Conservation (phyloP, 2,797 vertebrate species). For the Aselliscus stoliczkanus region DNA sequence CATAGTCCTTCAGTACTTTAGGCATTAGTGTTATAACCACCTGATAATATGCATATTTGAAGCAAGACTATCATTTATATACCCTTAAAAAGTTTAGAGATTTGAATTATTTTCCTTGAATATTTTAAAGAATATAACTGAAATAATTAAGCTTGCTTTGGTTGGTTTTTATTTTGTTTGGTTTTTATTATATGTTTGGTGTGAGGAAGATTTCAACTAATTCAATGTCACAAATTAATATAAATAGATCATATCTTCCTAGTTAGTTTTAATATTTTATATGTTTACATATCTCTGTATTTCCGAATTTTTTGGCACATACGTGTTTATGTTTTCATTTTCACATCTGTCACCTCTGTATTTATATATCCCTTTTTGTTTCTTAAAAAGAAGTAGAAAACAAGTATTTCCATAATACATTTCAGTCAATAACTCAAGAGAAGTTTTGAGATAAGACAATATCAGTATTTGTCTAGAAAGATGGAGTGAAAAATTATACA, state of each 20-base stretch:
- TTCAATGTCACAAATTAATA: not conserved
- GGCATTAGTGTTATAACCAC: not conserved
- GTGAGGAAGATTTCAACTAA: not conserved
- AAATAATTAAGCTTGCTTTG: not conserved
- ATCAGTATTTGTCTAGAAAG: not conserved
- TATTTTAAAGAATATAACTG: not conserved
- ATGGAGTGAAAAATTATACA: not conserved
- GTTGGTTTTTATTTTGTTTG: not conserved
- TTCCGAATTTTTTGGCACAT: not conserved
- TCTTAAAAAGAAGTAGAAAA: not conserved
- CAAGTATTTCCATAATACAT: not conserved
- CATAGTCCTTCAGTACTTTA: not conserved
- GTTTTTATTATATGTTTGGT: not conserved
- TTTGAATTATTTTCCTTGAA: not conserved
- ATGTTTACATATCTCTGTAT: not conserved
- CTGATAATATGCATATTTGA: not conserved
- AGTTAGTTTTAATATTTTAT: not conserved
- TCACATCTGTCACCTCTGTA: not conserved
- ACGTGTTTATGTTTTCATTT: not conserved
- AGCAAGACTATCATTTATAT: not conserved
- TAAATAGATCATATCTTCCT: not conserved
- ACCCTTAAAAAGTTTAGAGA: not conserved
- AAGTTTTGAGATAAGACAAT: not conserved
- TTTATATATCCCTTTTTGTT: not conserved
- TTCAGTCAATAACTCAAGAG: not conserved